Evolutionary conservation across 2,888 invertebrate species (phyloP).

Genomic region (Apantesis nais): DNA sequence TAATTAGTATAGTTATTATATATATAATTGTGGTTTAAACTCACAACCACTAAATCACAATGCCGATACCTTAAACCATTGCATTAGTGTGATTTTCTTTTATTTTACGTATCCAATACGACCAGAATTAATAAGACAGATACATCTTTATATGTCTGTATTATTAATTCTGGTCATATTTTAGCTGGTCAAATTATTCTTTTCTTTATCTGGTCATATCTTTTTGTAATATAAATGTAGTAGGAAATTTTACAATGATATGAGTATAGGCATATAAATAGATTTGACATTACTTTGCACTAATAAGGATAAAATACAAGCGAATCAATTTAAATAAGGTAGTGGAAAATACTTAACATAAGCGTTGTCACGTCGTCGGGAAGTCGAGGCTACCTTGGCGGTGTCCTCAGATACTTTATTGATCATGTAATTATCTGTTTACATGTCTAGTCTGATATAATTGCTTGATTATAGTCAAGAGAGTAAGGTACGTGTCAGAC

Average conservation of each 20-base stretch:
- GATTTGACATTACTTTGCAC: background rate
- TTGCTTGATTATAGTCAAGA: conserved; percentile 2
- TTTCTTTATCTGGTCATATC: no score
- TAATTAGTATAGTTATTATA: no score
- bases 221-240: background rate
- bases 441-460: conserved; percentile 11
- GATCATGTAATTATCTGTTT: conserved; percentile 17
- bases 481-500: background rate
- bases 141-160: no score
- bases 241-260: background rate
- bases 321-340: background rate
- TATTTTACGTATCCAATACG: no score
- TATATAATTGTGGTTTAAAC: no score
- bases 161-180: no score
- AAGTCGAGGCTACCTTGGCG: conserved; percentile 18
- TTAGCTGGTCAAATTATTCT: no score
- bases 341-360: conserved; percentile 1
- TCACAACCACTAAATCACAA: no score
- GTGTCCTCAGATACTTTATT: conserved; percentile 13
- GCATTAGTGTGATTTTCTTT: no score
- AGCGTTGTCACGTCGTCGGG: conserved; percentile 15
- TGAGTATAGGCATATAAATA: background rate
- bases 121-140: no score
- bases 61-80: no score
- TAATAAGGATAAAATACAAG: conserved; percentile 1